Percentiles rank a stretch among this genome's conserved stretches.
phyloP scores from a whole-genome alignment of 2,797 vertebrate genomes.

The Argyrosomus regius region DNA sequence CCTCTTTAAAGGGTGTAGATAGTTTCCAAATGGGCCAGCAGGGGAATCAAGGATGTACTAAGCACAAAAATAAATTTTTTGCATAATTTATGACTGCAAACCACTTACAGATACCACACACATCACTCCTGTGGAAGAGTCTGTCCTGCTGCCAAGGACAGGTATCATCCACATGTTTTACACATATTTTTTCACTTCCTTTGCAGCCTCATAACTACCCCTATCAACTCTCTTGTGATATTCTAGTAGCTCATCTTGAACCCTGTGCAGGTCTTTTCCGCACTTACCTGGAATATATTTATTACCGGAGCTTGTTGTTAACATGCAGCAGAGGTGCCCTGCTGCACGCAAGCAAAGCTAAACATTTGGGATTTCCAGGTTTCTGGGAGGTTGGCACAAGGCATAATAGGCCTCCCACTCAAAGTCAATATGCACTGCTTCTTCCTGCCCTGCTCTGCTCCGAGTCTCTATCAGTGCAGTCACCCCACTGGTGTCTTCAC shows the following conservation, averaged over 20 bases:
- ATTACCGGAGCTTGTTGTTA: conserved; percentile 24
- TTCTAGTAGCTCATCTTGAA: neutral
- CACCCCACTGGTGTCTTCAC: conserved; percentile 42
- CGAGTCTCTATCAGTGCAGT: conserved; percentile 35
- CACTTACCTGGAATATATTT: conserved; percentile 4
- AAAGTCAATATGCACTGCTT: conserved; percentile 42
- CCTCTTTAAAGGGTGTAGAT: neutral
- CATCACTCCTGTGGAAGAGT: neutral
- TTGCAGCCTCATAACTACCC: neutral
- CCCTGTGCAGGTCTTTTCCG: neutral
- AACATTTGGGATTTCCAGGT: conserved; percentile 51
- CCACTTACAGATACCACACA: neutral
- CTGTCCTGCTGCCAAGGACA: neutral
- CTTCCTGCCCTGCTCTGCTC: conserved; percentile 28
- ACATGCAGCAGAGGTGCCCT: conserved; percentile 7
- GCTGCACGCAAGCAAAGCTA: neutral
- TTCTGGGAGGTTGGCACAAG: conserved; percentile 29
- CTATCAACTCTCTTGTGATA: neutral
- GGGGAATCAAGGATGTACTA: neutral
- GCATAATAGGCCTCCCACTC: conserved; percentile 58
- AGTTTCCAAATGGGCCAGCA: neutral
- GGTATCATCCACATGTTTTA: neutral
- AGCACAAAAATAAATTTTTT: neutral
- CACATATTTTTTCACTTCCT: neutral
- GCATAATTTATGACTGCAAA: neutral